Percentiles rank a stretch among this genome's conserved stretches.
Evolutionary conservation across 2,113 vertebrate species (phyloP).

Genomic region (Alces alces): DNA sequence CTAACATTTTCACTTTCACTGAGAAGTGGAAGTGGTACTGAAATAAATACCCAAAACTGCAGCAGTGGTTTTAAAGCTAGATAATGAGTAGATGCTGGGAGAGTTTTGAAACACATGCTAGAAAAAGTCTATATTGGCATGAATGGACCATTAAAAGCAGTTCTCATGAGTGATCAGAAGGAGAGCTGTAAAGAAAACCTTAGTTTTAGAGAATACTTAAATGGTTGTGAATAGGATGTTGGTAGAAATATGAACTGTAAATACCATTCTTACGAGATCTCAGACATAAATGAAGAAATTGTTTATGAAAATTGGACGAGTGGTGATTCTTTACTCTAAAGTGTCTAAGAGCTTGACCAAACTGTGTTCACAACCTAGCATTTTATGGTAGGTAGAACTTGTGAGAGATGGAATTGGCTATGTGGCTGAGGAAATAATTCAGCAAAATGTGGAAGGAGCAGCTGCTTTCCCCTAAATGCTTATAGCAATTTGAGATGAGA

Average conservation of each 20-base stretch:
- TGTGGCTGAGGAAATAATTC: background rate
- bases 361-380: background rate
- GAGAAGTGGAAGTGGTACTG: background rate
- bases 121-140: background rate
- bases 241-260: background rate
- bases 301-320: background rate
- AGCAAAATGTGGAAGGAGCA: background rate
- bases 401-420: background rate
- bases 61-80: background rate
- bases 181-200: background rate
- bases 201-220: background rate
- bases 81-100: background rate
- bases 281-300: background rate
- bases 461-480: background rate
- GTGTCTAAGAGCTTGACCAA: background rate
- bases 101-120: background rate
- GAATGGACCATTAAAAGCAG: background rate
- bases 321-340: background rate
- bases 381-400: background rate
- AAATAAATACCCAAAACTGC: background rate
- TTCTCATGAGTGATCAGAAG: background rate
- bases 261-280: background rate
- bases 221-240: background rate
- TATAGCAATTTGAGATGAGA: background rate
- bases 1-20: background rate